Percentiles rank a stretch among this genome's conserved stretches.
Evolutionary conservation across 2,113 vertebrate genomes (phyloP).

Genomic region (Oncorhynchus masou): DNA sequence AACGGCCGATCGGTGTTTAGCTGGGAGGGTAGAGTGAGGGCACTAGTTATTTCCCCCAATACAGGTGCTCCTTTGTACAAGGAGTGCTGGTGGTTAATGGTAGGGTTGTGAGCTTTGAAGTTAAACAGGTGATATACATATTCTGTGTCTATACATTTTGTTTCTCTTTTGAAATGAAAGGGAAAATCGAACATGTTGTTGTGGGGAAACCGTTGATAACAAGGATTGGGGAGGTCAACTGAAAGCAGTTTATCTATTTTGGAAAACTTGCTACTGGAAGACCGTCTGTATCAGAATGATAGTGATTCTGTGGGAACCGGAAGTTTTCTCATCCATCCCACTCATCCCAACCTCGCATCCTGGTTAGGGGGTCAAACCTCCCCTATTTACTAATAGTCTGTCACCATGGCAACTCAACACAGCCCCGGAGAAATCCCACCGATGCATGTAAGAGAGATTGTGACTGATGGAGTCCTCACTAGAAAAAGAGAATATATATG

Average conservation of each 20-base stretch:
- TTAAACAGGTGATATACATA: not conserved
- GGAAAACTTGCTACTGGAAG: not conserved
- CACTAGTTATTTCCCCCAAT: constrained; percentile 42
- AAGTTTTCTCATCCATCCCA: not conserved
- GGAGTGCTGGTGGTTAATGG: constrained; percentile 29
- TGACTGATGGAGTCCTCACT: not conserved
- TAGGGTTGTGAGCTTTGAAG: constrained; percentile 13
- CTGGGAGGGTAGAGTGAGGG: constrained; percentile 30
- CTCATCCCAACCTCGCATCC: not conserved
- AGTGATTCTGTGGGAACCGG: not conserved
- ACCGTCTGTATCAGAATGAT: too few relatives aligned
- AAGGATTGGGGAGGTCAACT: not conserved
- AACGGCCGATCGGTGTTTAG: constrained; percentile 18
- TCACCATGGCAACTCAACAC: not conserved
- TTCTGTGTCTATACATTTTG: not conserved
- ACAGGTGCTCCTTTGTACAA: constrained; percentile 55
- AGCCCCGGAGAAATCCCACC: not conserved
- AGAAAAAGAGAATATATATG: not conserved
- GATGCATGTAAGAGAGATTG: not conserved
- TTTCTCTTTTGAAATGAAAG: not conserved
- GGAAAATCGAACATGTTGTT: not conserved
- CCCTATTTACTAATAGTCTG: not conserved
- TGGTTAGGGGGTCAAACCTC: not conserved
- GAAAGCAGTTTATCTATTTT: not conserved
- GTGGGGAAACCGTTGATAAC: not conserved